Base-by-base conservation (phyloP, 2,888 invertebrate genomes). In the Apotomis betuletana region DNA sequence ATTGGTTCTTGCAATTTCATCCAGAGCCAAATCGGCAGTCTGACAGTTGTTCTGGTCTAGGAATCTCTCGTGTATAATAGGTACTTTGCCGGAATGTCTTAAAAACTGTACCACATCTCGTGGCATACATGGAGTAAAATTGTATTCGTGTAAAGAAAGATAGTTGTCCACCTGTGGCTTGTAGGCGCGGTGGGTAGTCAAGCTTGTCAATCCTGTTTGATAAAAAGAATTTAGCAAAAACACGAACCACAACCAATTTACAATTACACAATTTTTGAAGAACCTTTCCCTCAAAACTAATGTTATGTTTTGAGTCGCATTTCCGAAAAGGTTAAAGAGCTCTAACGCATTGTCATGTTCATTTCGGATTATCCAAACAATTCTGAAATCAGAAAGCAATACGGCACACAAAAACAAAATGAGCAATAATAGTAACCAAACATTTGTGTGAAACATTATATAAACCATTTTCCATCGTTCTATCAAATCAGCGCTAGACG, bases 391-490 rank as follows among this genome's bases (percentile, higher is more conserved):
- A 46, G 63, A 59, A n/a, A 73, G 27, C 9, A 73, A 10, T 44
- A 59, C 44, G 12, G 72, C 68, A 46, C 62, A 68, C 4, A 72
- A 51, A 15, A 74, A 3, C 9, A 69, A 68, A 15, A 49, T 58
- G 9, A 74, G 44, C 15, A 73, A 27, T 36, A 67, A 62, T n/a
- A 73, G 38, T 9, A 60, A 15, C 73, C 73, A 74, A 51, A 74
- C 70, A 4, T 61, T 57, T 2, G 36, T 9, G 61, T 67, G 10
- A 54, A 73, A 74, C 38, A 67, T 62, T 38, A 70, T 59, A 51
- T 68, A 74, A 44, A 74, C 63, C 13, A 68, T 63, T 63, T 69
- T 75, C 75, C 75, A 75, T 38, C 74, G 59, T 60, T 74, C 67
- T 27, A 74, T 38, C 10, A 74, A 54, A 44, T 36, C 44, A n/a